A percentile compares a stretch with the other conserved stretches of the same genome.
Conservation (phyloP, 2,888 invertebrate species). For the Phragmatobia fuliginosa region DNA sequence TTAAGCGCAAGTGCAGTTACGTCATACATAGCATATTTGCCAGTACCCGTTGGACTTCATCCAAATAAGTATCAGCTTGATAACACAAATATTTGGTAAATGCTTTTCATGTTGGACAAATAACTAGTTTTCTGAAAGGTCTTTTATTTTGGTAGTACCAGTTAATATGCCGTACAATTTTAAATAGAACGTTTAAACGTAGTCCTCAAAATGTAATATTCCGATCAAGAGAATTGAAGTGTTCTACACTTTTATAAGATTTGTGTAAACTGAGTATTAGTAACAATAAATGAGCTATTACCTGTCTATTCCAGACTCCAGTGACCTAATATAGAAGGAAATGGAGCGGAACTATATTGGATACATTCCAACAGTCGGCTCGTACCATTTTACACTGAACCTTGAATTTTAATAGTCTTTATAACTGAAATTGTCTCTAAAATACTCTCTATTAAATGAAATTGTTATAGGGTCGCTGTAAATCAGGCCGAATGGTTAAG, state of each 20-base stretch:
- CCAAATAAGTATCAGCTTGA: constrained; percentile 35
- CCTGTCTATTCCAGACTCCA: constrained; percentile 18
- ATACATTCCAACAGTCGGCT: constrained; percentile 49
- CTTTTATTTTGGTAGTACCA: background rate
- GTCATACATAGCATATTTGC: constrained; percentile 18
- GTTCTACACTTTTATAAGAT: background rate
- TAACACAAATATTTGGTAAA: constrained; percentile 26
- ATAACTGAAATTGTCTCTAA: constrained; percentile 19
- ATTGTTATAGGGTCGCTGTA: constrained; percentile 26
- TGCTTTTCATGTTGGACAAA: constrained; percentile 10
- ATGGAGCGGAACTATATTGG: constrained; percentile 52
- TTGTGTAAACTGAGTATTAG: background rate
- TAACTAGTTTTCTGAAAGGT: background rate
- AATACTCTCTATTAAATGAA: constrained; percentile 28
- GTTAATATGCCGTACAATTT: no score
- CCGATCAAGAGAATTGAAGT: background rate
- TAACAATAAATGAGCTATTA: constrained; percentile 36
- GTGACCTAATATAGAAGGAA: constrained; percentile 46
- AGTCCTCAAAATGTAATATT: background rate
- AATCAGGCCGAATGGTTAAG: constrained; percentile 16
- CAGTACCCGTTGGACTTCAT: constrained; percentile 30
- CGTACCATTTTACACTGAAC: constrained; percentile 33
- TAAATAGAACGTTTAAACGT: background rate
- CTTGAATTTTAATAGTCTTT: constrained; percentile 25
- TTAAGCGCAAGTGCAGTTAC: constrained; percentile 15